Conservation (phyloP, 2,888 invertebrate genomes). For the Phyllotreta cruciferae region DNA sequence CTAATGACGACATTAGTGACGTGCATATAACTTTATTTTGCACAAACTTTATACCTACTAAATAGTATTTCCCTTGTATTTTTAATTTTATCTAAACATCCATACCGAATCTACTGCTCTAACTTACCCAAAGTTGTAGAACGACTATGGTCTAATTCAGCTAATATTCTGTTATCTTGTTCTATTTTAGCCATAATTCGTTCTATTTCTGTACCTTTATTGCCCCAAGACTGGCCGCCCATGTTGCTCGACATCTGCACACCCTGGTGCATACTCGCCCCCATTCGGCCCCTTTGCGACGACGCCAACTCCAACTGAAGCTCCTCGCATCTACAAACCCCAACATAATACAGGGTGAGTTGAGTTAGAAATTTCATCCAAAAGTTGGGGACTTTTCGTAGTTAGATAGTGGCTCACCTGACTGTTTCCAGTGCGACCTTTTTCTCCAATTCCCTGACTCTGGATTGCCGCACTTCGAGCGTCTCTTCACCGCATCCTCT, state of each 20-base stretch:
- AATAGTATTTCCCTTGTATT: conserved; percentile 22
- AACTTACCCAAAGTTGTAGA: conserved; percentile 70
- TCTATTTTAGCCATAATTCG: conserved; percentile 95
- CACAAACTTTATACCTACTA: not conserved
- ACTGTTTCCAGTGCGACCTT: conserved; percentile 71
- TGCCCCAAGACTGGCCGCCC: conserved; percentile 60
- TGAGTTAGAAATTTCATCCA: not conserved
- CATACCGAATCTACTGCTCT: conserved; percentile 30
- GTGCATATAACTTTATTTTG: no score
- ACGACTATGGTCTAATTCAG: conserved; percentile 87
- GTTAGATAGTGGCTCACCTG: conserved; percentile 46
- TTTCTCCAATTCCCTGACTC: conserved; percentile 89
- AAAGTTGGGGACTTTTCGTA: not conserved
- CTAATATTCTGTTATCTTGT: conserved; percentile 87
- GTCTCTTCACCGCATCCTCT: conserved; percentile 68
- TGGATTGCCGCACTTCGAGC: conserved; percentile 77
- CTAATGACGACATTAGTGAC: no score
- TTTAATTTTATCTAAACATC: conserved; percentile 12
- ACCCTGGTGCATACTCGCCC: conserved; percentile 40
- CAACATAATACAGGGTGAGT: not conserved
- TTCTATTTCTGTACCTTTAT: conserved; percentile 78
- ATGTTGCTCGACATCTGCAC: conserved; percentile 55
- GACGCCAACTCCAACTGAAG: conserved; percentile 83
- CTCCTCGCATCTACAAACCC: conserved; percentile 74
- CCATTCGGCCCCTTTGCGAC: conserved; percentile 58